A percentile compares a stretch with the other conserved stretches of the same genome.
These are phyloP conservation scores for Apotomis betuletana DNA, from an alignment of 2,888 invertebrate genomes.

Conservation along the genomic window DNA sequence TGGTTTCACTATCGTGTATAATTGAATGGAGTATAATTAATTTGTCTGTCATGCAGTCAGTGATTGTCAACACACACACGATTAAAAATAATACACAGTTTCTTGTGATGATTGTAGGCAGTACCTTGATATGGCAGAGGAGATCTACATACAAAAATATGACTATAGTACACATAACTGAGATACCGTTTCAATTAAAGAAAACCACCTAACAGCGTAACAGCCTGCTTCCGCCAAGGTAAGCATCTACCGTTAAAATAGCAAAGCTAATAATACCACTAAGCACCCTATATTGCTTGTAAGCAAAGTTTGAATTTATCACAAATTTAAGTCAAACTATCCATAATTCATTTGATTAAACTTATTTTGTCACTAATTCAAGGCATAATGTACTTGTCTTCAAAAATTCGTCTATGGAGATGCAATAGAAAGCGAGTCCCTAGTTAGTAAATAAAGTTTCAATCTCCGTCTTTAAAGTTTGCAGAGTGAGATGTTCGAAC, in stretches of 20 bases:
- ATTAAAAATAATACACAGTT: conserved; percentile 10
- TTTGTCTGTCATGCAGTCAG: conserved; percentile 11
- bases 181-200: conserved; percentile 24
- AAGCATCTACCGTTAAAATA: conserved; percentile 25
- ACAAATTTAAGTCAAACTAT: conserved; percentile 44
- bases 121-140: conserved; percentile 31
- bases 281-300: conserved; percentile 45
- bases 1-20: conserved; percentile 3
- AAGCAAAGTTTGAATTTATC: conserved; percentile 41
- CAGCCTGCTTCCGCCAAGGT: conserved; percentile 4
- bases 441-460: not conserved
- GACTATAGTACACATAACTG: conserved; percentile 33
- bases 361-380: conserved; percentile 22
- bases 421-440: not conserved
- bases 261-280: conserved; percentile 35
- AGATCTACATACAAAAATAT: conserved; percentile 40
- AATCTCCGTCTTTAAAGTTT: no score
- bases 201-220: conserved; percentile 2
- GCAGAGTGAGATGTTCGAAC: no score
- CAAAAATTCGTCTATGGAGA: not conserved
- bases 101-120: conserved; percentile 19
- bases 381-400: conserved; percentile 4
- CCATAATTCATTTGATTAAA: conserved; percentile 33
- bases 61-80: conserved; percentile 25
- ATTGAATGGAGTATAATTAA: not conserved